These are phyloP conservation scores for Punctoribates punctum DNA, from an alignment of 2,888 invertebrate genomes.

Conservation along the genomic window DNA sequence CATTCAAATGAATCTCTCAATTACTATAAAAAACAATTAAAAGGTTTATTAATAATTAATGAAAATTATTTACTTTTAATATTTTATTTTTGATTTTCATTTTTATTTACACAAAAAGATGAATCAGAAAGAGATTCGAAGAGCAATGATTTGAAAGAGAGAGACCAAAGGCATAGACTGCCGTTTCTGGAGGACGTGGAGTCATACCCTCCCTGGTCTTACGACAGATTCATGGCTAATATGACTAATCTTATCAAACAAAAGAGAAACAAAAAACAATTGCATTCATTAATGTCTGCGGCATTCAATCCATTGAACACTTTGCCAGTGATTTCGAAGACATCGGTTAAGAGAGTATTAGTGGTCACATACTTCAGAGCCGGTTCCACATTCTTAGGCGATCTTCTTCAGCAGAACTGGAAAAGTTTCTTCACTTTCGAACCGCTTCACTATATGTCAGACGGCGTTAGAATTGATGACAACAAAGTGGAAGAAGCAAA, in stretches of 20 bases:
- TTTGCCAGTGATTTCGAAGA: constrained; percentile 39
- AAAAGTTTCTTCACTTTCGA: constrained; percentile 87
- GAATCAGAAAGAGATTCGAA: neutral
- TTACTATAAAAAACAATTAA: neutral
- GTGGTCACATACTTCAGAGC: constrained; percentile 86
- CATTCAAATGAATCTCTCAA: neutral
- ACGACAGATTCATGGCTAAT: constrained; percentile 25
- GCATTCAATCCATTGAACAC: constrained; percentile 43
- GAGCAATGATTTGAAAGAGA: neutral
- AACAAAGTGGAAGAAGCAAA: constrained; percentile 42
- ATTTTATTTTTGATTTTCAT: no score
- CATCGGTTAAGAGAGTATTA: constrained; percentile 59
- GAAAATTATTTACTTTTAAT: neutral
- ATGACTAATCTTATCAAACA: neutral
- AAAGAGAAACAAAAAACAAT: constrained; percentile 11
- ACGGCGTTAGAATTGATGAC: constrained; percentile 35
- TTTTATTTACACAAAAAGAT: no score
- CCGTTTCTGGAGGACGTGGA: neutral
- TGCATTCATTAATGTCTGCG: neutral
- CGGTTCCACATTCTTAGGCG: constrained; percentile 80
- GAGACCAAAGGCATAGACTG: neutral
- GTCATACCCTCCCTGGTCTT: constrained; percentile 15
- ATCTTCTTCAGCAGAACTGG: constrained; percentile 62
- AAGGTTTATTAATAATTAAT: neutral
- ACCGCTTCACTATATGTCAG: constrained; percentile 59